Conservation (phyloP, 2,113 vertebrate genomes). For the Alligator sinensis region DNA sequence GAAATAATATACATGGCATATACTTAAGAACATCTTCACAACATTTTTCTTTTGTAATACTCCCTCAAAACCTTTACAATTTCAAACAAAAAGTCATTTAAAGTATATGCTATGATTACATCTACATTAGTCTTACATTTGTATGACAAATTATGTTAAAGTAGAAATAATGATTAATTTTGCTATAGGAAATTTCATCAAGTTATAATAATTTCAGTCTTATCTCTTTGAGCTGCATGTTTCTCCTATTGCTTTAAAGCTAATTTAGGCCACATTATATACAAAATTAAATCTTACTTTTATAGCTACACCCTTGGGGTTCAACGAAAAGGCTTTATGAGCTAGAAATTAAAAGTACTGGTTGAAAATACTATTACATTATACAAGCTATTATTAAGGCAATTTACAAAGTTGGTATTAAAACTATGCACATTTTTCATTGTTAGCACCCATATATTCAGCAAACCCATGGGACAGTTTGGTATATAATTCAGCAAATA, state of each 20-base stretch:
- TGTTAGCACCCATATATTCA: constrained; percentile 84
- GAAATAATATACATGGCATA: neutral
- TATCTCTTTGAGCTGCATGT: constrained; percentile 80
- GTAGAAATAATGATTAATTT: constrained; percentile 84
- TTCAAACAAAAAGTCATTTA: constrained; percentile 60
- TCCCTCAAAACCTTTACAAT: constrained; percentile 54
- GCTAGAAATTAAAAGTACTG: constrained; percentile 89
- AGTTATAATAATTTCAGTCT: constrained; percentile 83
- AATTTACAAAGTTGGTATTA: constrained; percentile 88
- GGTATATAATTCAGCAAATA: constrained; percentile 80
- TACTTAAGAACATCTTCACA: constrained; percentile 38
- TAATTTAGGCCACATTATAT: constrained; percentile 88
- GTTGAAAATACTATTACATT: constrained; percentile 88
- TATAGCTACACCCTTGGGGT: constrained; percentile 88
- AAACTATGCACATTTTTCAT: constrained; percentile 85
- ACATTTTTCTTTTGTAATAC: neutral
- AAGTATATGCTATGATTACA: constrained; percentile 66
- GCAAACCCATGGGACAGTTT: constrained; percentile 83
- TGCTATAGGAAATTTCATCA: constrained; percentile 78
- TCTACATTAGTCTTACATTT: constrained; percentile 69
- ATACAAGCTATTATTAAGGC: constrained; percentile 86
- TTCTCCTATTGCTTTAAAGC: constrained; percentile 85
- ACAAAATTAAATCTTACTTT: constrained; percentile 90
- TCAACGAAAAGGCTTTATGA: constrained; percentile 88
- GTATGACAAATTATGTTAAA: constrained; percentile 75